A percentile compares a stretch with the other conserved stretches of the same genome.
phyloP scores from a whole-genome alignment of 2,888 invertebrate species.

The Meganola albula region DNA sequence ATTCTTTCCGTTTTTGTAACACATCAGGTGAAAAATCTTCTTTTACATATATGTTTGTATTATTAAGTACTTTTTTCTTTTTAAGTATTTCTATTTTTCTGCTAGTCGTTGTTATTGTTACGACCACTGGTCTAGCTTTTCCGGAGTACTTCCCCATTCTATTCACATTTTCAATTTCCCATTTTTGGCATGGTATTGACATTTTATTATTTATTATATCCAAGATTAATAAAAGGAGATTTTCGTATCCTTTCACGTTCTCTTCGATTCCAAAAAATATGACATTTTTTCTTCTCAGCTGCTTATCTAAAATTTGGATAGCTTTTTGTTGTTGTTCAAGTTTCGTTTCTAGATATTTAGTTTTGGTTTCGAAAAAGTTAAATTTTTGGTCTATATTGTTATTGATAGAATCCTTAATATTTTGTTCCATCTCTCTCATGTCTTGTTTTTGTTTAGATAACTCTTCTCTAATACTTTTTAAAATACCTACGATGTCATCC shows the following conservation, averaged over 20 bases:
- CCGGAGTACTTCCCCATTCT: slow-evolving; percentile 4
- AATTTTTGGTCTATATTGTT: slow-evolving; percentile 25
- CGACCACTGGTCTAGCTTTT: slow-evolving; percentile 6
- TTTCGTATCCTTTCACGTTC: background rate
- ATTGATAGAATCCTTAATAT: slow-evolving; percentile 24
- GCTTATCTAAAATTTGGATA: slow-evolving; percentile 21
- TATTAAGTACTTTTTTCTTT: slow-evolving; percentile 11
- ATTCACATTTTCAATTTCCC: slow-evolving; percentile 5
- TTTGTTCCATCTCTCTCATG: slow-evolving; percentile 25
- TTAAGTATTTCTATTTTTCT: slow-evolving; percentile 22
- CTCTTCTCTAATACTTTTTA: slow-evolving; percentile 20
- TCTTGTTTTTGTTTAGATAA: slow-evolving; percentile 19
- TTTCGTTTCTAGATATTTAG: slow-evolving; percentile 17
- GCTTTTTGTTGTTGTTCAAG: slow-evolving; percentile 26
- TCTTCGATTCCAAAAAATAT: slow-evolving; percentile 24
- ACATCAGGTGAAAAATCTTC: slow-evolving; percentile 21
- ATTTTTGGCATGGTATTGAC: slow-evolving; percentile 5
- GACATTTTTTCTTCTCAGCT: slow-evolving; percentile 22
- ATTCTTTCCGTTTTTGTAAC: slow-evolving; percentile 21
- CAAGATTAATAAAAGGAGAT: too few species aligned
- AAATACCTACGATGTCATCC: slow-evolving; percentile 10
- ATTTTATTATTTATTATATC: slow-evolving; percentile 2
- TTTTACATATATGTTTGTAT: slow-evolving; percentile 18
- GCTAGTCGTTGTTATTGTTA: slow-evolving; percentile 11
- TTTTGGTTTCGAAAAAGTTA: slow-evolving; percentile 13